Percentiles rank a stretch among this genome's conserved stretches.
These are phyloP conservation scores for Forbesichthys papilliferus DNA, from an alignment of 2,113 vertebrate genomes.

Conservation along the genomic window DNA sequence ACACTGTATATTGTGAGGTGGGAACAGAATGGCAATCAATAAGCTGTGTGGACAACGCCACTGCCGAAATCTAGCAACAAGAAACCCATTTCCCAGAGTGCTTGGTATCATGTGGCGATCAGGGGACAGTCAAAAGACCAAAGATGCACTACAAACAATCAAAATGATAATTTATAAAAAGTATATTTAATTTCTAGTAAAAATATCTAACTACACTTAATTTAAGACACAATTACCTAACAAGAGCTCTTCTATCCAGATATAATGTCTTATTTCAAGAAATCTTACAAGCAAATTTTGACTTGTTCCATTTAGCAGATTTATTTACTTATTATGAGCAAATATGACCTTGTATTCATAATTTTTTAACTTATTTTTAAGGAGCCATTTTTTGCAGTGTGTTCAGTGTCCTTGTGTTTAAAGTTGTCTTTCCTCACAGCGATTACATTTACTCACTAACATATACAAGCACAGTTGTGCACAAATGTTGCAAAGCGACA, in stretches of 20 bases:
- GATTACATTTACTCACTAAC: conserved; percentile 14
- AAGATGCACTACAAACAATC: conserved; percentile 41
- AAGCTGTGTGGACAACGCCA: conserved; percentile 25
- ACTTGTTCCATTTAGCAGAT: too few relatives aligned
- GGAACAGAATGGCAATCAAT: conserved; percentile 39
- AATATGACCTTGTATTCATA: too few relatives aligned
- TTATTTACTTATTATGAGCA: too few relatives aligned
- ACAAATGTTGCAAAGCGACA: neutral
- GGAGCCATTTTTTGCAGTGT: conserved; percentile 4
- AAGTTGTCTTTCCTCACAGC: conserved; percentile 65
- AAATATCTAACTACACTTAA: too few relatives aligned
- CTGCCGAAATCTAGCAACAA: conserved; percentile 35
- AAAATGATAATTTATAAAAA: too few relatives aligned
- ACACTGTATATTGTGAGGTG: conserved; percentile 14
- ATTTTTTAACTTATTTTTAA: too few relatives aligned
- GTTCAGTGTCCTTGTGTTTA: conserved; percentile 59
- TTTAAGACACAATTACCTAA: too few relatives aligned
- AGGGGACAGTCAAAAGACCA: conserved; percentile 20
- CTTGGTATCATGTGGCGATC: neutral
- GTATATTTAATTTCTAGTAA: too few relatives aligned
- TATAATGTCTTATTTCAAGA: too few relatives aligned
- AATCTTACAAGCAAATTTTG: too few relatives aligned
- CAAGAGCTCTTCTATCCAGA: too few relatives aligned
- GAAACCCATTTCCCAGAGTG: conserved; percentile 51
- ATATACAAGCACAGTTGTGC: conserved; percentile 11